A percentile compares a stretch with the other conserved stretches of the same genome.
Evolutionary conservation across 1,140 invertebrate species (phyloP).

Genomic region (Oncopodura yosiiana): DNA sequence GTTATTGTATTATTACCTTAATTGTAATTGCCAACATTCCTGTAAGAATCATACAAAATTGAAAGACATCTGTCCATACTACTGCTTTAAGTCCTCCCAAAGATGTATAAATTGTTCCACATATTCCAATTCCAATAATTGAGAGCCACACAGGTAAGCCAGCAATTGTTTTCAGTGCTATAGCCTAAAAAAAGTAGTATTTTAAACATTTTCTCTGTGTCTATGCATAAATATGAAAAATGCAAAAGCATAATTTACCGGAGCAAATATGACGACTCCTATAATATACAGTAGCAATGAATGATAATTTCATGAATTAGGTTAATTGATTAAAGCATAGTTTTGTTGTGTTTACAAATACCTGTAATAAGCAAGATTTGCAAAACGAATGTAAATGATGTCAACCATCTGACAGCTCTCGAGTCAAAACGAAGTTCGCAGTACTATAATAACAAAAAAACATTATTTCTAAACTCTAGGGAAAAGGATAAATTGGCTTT

Average conservation of each 20-base stretch:
- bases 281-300: no score
- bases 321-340: no score
- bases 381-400: constrained; percentile 24
- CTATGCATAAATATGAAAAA: no score
- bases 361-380: constrained; percentile 21
- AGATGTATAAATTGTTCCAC: constrained; percentile 30
- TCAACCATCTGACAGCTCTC: constrained; percentile 17
- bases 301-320: no score
- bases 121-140: constrained; percentile 21
- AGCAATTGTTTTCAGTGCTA: constrained; percentile 33
- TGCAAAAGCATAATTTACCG: no score
- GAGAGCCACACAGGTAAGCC: constrained; percentile 33
- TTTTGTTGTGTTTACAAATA: constrained; percentile 26
- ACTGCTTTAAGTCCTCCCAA: constrained; percentile 28
- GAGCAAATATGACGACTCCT: no score
- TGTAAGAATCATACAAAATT: constrained; percentile 25
- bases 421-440: constrained; percentile 30
- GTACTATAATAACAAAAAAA: constrained; percentile 18
- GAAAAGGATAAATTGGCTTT: not conserved
- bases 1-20: constrained; percentile 20
- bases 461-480: not conserved
- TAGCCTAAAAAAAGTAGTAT: constrained; percentile 22
- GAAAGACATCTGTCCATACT: constrained; percentile 31
- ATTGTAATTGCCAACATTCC: constrained; percentile 30
- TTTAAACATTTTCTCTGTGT: no score